Conservation (phyloP, 2,797 vertebrate species). For the Hafferia zeledoni region DNA sequence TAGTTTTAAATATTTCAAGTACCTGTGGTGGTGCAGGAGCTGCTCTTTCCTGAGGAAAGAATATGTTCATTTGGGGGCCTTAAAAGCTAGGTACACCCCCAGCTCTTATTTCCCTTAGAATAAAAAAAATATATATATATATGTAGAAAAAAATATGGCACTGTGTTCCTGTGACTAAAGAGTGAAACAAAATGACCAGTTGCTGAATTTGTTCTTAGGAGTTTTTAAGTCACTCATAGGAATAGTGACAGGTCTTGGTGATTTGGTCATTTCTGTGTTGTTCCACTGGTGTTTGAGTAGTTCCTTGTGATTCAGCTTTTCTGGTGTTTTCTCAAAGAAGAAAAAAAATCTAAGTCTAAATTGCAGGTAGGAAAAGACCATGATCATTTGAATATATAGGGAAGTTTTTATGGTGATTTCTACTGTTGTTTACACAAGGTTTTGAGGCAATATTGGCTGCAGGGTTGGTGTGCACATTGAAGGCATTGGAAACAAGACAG, state of each 20-base stretch:
- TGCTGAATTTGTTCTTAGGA: neutral
- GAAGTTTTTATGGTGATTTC: neutral
- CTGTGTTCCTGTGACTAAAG: neutral
- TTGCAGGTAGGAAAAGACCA: neutral
- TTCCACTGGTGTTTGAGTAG: neutral
- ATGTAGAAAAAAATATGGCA: neutral
- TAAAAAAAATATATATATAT: neutral
- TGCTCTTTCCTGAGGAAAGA: neutral
- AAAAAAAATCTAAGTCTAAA: neutral
- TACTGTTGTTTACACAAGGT: neutral
- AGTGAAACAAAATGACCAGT: neutral
- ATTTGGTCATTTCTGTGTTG: neutral
- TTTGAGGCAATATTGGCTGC: neutral
- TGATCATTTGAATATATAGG: neutral
- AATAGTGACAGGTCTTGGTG: neutral
- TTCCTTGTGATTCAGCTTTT: neutral
- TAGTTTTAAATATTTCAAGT: conserved; percentile 3
- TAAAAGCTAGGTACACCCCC: neutral
- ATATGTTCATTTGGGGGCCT: neutral
- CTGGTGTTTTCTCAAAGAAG: neutral
- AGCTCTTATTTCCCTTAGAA: neutral
- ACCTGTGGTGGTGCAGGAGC: neutral
- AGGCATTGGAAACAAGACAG: neutral
- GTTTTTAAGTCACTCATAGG: neutral
- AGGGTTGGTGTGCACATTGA: neutral